Base-by-base conservation (phyloP, 2,797 vertebrate genomes). In the Hephaestus fuliginosus region DNA sequence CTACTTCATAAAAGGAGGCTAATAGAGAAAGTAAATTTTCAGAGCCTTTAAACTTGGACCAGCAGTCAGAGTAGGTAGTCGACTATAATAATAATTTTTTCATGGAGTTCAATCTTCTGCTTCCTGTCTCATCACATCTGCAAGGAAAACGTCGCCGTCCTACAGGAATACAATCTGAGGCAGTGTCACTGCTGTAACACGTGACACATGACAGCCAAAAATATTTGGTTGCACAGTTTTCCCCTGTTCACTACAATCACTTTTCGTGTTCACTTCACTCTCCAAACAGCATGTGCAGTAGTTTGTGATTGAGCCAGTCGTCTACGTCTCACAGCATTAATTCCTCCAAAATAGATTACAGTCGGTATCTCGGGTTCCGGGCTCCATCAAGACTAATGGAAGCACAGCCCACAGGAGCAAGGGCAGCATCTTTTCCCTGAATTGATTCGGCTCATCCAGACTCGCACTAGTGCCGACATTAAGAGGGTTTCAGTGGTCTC, bases 381-480 rank as follows among this genome's bases (percentile, higher is more conserved):
- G 55, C 82, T 91, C 91, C 92, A 93, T 93, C 92, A 91, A 76
- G 90, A 86, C 93, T 94, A 94, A 94, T 95, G 94, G 92, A 93
- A 44, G 89, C 77, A 28, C 25, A 88, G 80, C 82, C 86, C 86
- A 7, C 80, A 80, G 85, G 84, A 91, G 82, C 85, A 81, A 85
- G 87, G 83, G 89, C 86, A 82, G 89, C 91, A 74, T 83, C 70
- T 89, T 80, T 84, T 72, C 76, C 78, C 84, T 46, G 72, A 91
- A 93, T 94, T 92, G 91, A 95, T 94, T 92, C 81, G 69, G 67
- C 75, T 72, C 66, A 70, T 83, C 87, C 81, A 87, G 76, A 85
- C 85, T 71, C 68, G 68, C 74, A 39, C 58, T 66, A n/a, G 61
- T 55, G 66, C 20, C 13, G 69, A 86, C 84, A 51, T 86, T 90